Percentiles rank a stretch among this genome's conserved stretches.
Conservation (phyloP, 1,140 invertebrate genomes). For the Steinernema feltiae region DNA sequence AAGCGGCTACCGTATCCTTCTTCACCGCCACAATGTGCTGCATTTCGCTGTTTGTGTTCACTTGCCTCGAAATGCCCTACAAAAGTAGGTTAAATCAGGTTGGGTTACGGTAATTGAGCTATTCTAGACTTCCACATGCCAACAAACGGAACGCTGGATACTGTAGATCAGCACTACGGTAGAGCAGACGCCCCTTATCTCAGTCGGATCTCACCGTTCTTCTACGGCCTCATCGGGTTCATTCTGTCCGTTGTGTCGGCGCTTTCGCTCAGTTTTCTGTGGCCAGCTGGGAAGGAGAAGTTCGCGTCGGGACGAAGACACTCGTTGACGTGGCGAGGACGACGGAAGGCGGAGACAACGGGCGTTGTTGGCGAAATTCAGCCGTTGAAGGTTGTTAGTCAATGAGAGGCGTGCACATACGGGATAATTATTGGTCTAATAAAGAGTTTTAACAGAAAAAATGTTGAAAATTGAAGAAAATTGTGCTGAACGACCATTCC, state of each 20-base stretch:
- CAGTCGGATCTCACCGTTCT: background rate
- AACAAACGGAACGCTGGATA: background rate
- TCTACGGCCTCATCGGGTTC: background rate
- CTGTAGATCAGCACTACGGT: background rate
- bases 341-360: too few species aligned
- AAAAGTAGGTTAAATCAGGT: background rate
- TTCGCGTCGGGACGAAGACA: background rate
- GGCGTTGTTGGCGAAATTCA: too few species aligned
- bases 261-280: slow-evolving; percentile 38
- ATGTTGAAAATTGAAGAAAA: too few species aligned
- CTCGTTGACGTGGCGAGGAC: too few species aligned
- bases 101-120: background rate
- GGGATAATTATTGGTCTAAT: too few species aligned
- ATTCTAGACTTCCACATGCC: background rate
- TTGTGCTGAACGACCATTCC: too few species aligned
- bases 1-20: background rate
- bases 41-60: background rate
- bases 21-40: background rate
- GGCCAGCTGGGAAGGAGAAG: slow-evolving; percentile 35
- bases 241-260: background rate
- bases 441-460: too few species aligned
- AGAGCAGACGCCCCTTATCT: background rate
- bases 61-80: background rate
- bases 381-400: too few species aligned
- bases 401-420: too few species aligned